Evolutionary conservation across 1,140 invertebrate species (phyloP), one percentile per base, ranked within the genome.

Genomic region (Andrena cerasifolii): DNA sequence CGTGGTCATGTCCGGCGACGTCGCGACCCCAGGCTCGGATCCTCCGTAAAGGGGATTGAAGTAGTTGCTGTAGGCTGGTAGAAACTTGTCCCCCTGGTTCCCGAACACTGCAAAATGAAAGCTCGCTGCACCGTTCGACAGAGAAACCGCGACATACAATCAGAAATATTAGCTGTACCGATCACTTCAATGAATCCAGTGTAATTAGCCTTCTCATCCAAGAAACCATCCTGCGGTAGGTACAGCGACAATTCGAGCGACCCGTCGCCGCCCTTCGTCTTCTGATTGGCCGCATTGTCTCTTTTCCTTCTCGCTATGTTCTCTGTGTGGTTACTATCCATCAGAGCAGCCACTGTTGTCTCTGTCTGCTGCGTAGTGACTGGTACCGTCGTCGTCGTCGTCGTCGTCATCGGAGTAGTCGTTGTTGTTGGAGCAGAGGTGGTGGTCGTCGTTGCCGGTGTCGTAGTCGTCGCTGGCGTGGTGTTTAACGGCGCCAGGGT

Each of bases 111-210:
- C n/a, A 86, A 86, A 51, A 66, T 75, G 80, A 63, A 33, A 43
- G 54, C 10, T 21, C 45, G 26, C 49, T 66, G 3, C 7, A 49
- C 2, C 40, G 3, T 74, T 43, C 61, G 47, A 66, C 8, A 18
- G 21, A 49, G 33, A 51, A 58, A 0, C 0, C 3, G n/a, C 21
- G 31, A 59, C 49, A 3, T 21, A 62, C 24, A 45, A 33, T n/a
- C 53, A 45, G n/a, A 24, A 40, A 61, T 16, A 47, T 26, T n/a
- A 36, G 33, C 92, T 93, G 90, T 91, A 97, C 96, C 95, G 82
- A 96, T 95, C 54, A 97, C 93, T 93, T 97, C 96, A 28, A 98
- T 93, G 87, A 97, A 97, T 28, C 95, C 95, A 0, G 96, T 97
- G 80, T 98, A 98, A 86, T 96, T 97, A 1, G 96, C 95, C 26